Conservation (phyloP, 1,140 invertebrate genomes). For the Scaptomyza pallida region DNA sequence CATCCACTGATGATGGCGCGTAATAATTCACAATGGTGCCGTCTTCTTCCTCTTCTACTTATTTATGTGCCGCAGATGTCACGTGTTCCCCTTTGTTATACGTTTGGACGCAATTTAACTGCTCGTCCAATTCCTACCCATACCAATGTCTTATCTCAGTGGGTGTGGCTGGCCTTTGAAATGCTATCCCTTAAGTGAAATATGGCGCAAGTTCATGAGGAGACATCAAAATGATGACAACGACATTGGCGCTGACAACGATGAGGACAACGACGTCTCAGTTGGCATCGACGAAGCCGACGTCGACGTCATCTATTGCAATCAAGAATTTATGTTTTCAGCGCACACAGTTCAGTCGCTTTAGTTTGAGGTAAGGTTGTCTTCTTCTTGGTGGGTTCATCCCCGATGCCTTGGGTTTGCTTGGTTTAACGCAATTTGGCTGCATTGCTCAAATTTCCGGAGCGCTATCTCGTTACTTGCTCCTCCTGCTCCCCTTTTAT, state of each 20-base stretch:
- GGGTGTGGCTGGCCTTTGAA: conserved; percentile 54
- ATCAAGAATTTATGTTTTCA: conserved; percentile 81
- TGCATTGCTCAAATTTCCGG: conserved; percentile 76
- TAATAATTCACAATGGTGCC: conserved; percentile 66
- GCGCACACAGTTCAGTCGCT: conserved; percentile 62
- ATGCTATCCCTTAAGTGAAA: conserved; percentile 67
- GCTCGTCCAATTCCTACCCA: conserved; percentile 13
- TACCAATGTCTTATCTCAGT: neutral
- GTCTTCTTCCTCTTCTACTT: no score
- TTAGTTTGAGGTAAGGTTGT: conserved; percentile 29
- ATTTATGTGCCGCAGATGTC: conserved; percentile 77
- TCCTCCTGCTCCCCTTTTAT: neutral
- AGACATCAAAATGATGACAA: conserved; percentile 74
- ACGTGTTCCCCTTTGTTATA: conserved; percentile 73
- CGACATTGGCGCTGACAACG: conserved; percentile 20
- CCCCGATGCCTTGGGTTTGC: conserved; percentile 39
- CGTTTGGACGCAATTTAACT: conserved; percentile 67
- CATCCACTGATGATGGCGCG: conserved; percentile 47
- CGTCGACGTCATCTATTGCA: conserved; percentile 65
- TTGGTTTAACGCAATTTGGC: conserved; percentile 80
- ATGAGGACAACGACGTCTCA: conserved; percentile 16
- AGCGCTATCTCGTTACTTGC: conserved; percentile 58
- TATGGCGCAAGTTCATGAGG: conserved; percentile 76
- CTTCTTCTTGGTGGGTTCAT: neutral
- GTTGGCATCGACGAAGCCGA: conserved; percentile 3